Percentiles rank a stretch among this genome's conserved stretches.
phyloP scores from a whole-genome alignment of 1,140 invertebrate genomes.

The Magallana angulata region DNA sequence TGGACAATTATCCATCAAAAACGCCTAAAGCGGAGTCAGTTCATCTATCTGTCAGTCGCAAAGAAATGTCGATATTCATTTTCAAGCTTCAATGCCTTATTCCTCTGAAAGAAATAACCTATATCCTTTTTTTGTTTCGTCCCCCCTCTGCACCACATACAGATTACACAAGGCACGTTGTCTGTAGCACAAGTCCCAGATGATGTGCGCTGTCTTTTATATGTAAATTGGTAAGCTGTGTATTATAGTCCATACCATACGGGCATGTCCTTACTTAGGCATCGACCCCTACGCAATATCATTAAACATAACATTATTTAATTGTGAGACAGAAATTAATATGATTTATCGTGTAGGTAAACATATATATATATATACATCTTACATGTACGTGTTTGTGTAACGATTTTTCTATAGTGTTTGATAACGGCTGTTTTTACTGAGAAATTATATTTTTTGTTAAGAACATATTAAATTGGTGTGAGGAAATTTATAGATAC shows the following conservation, averaged over 20 bases:
- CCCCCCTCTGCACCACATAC: constrained; percentile 3
- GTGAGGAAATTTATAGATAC: background rate
- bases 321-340: background rate
- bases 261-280: background rate
- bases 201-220: background rate
- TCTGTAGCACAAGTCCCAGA: background rate
- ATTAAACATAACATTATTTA: background rate
- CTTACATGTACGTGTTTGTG: too few relatives aligned
- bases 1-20: constrained; percentile 28
- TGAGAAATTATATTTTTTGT: too few relatives aligned
- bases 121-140: background rate
- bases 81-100: constrained; percentile 27
- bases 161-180: background rate
- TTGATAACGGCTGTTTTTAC: background rate
- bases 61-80: constrained; percentile 32
- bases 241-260: background rate
- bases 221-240: background rate
- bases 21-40: background rate
- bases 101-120: background rate
- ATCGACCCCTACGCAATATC: too few relatives aligned
- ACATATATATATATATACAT: too few relatives aligned
- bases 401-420: background rate
- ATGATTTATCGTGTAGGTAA: background rate
- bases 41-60: constrained; percentile 21
- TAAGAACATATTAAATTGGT: too few relatives aligned